Percentiles rank a stretch among this genome's conserved stretches.
Evolutionary conservation across 30 jellyfish, hydroid and myxozoan genomes (phyloP).

Genomic region (Aurelia aurita): DNA sequence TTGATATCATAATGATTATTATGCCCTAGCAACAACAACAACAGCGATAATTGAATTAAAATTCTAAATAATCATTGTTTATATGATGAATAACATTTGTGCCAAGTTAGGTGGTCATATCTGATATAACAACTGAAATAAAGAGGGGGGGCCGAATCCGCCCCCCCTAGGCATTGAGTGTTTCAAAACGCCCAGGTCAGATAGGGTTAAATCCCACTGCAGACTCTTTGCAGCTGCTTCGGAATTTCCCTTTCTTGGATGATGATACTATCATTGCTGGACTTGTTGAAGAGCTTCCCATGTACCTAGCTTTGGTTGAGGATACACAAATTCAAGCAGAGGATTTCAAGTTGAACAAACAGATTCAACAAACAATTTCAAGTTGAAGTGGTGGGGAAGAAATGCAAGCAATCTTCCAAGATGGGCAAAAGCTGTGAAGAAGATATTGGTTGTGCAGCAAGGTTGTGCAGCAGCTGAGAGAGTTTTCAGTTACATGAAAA

Average conservation of each 20-base stretch:
- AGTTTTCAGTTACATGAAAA: constrained; percentile 5
- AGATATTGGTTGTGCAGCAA: background rate
- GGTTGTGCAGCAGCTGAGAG: constrained; percentile 9
- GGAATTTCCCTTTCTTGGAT: constrained; percentile 1
- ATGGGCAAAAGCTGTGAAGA: background rate
- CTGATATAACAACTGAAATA: no score
- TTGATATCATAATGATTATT: no score
- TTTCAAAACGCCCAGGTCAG: no score
- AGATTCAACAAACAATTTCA: no score
- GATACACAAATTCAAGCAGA: background rate
- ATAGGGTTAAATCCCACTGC: background rate
- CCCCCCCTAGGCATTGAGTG: no score
- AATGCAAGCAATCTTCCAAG: constrained; percentile 4
- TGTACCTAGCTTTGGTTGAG: constrained; percentile 7
- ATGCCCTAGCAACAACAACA: no score
- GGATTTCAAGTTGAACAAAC: no score
- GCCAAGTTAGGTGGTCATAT: no score
- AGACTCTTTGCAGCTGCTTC: constrained; percentile 14
- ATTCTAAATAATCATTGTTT: no score
- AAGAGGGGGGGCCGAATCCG: no score
- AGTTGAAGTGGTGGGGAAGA: background rate
- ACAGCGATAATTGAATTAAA: no score
- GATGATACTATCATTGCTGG: constrained; percentile 6
- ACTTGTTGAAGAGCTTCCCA: constrained; percentile 10
- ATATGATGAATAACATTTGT: no score